These are phyloP conservation scores for Tor tambroides DNA, from an alignment of 2,113 vertebrate species.

Conservation along the genomic window DNA sequence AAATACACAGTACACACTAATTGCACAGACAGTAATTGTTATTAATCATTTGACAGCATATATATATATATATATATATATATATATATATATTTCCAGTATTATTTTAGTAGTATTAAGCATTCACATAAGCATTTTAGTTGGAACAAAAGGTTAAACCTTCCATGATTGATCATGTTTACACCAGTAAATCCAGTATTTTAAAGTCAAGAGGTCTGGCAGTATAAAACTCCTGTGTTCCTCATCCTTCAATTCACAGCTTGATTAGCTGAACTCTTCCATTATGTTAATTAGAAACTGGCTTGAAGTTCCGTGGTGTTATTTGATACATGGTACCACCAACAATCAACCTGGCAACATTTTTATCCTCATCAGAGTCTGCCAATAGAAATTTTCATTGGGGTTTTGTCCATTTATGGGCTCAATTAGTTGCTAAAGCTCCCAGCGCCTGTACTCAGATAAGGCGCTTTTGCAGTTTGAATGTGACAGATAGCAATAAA, in stretches of 20 bases:
- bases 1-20: too few relatives aligned
- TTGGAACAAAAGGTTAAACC: background rate
- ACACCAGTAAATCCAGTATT: constrained; percentile 52
- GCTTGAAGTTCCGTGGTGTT: constrained; percentile 59
- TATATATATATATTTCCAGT: too few relatives aligned
- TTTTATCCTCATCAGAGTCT: constrained; percentile 55
- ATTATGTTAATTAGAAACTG: constrained; percentile 71
- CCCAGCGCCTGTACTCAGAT: constrained; percentile 49
- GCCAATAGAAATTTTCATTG: constrained; percentile 63
- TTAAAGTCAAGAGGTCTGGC: constrained; percentile 44
- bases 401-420: constrained; percentile 63
- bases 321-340: constrained; percentile 65
- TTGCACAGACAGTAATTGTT: too few relatives aligned
- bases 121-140: background rate
- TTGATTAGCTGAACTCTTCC: constrained; percentile 64
- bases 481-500: constrained; percentile 60
- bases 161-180: constrained; percentile 41
- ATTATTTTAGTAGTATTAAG: background rate
- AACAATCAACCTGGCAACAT: constrained; percentile 68
- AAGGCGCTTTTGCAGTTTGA: constrained; percentile 52
- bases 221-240: constrained; percentile 6
- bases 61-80: too few relatives aligned
- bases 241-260: constrained; percentile 45
- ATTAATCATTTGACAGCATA: too few relatives aligned
- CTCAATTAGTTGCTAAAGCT: constrained; percentile 67